Conservation (phyloP, 2,888 invertebrate genomes). For the Drosophila neonasuta region DNA sequence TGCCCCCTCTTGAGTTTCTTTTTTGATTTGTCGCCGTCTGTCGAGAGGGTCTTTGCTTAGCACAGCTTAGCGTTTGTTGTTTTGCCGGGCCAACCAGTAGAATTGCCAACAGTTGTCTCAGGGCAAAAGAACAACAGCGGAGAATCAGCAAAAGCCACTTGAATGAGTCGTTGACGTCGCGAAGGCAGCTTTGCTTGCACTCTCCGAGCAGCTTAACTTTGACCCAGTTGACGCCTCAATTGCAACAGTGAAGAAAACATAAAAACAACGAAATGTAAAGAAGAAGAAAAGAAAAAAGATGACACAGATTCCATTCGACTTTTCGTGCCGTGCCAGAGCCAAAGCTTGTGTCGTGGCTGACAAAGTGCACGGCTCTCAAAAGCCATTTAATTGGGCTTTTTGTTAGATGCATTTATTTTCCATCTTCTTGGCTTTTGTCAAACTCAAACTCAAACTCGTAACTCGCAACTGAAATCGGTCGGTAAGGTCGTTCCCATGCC, state of each 20-base stretch:
- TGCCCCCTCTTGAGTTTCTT: constrained; percentile 21
- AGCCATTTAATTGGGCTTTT: constrained; percentile 64
- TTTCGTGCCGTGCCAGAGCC: constrained; percentile 34
- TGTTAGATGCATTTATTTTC: constrained; percentile 28
- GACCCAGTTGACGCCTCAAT: constrained; percentile 75
- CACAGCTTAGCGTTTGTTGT: constrained; percentile 36
- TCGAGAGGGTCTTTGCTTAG: constrained; percentile 24
- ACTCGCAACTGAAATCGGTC: constrained; percentile 21
- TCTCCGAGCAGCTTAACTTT: constrained; percentile 61
- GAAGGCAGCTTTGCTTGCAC: constrained; percentile 33
- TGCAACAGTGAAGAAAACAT: constrained; percentile 49
- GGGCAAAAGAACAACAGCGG: constrained; percentile 35
- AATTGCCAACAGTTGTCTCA: constrained; percentile 21
- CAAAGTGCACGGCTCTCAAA: constrained; percentile 59
- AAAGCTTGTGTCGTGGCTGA: constrained; percentile 12
- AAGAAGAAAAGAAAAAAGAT: constrained; percentile 45
- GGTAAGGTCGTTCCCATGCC: constrained; percentile 42
- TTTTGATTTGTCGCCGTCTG: constrained; percentile 27
- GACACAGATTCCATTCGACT: constrained; percentile 46
- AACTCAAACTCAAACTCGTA: background rate
- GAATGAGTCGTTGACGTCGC: constrained; percentile 26
- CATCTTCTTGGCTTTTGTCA: constrained; percentile 8
- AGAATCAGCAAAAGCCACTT: constrained; percentile 43
- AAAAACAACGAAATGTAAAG: background rate
- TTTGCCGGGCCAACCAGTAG: constrained; percentile 4